Conservation (phyloP, 2,888 invertebrate genomes). For the Strigamia transsilvanica region DNA sequence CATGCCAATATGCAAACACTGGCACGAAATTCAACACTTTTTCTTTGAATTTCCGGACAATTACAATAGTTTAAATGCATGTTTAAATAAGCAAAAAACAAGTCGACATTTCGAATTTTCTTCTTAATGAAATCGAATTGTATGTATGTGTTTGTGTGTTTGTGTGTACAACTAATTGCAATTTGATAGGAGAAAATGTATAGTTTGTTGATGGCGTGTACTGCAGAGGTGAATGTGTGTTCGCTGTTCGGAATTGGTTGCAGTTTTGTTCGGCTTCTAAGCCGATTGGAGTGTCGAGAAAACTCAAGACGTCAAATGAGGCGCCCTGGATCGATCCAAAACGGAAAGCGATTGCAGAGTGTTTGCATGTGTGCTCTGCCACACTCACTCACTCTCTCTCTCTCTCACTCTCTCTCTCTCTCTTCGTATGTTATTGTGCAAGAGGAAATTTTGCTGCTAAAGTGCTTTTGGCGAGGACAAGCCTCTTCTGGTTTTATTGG, state of each 20-base stretch:
- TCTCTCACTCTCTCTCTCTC: not conserved
- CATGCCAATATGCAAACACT: too few relatives aligned
- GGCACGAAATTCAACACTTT: too few relatives aligned
- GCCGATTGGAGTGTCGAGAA: conserved; percentile 8
- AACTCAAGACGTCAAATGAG: conserved; percentile 8
- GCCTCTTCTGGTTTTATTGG: conserved; percentile 34
- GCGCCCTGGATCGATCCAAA: not conserved
- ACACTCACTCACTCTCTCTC: not conserved
- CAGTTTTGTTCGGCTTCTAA: conserved; percentile 8
- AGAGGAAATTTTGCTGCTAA: conserved; percentile 36
- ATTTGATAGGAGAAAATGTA: too few relatives aligned
- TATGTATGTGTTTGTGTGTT: too few relatives aligned
- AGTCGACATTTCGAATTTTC: too few relatives aligned
- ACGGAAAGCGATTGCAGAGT: conserved; percentile 15
- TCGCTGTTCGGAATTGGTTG: not conserved
- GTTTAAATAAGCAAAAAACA: too few relatives aligned
- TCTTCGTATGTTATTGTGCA: conserved; percentile 25
- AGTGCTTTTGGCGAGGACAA: conserved; percentile 41
- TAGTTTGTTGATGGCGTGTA: conserved; percentile 2
- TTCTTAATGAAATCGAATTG: too few relatives aligned
- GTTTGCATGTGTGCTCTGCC: conserved; percentile 29
- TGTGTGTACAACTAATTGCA: too few relatives aligned
- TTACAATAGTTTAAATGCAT: too few relatives aligned
- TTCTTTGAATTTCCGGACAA: too few relatives aligned
- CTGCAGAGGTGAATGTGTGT: not conserved